phyloP scores from a whole-genome alignment of 2,797 vertebrate genomes.

The Falco cherrug region DNA sequence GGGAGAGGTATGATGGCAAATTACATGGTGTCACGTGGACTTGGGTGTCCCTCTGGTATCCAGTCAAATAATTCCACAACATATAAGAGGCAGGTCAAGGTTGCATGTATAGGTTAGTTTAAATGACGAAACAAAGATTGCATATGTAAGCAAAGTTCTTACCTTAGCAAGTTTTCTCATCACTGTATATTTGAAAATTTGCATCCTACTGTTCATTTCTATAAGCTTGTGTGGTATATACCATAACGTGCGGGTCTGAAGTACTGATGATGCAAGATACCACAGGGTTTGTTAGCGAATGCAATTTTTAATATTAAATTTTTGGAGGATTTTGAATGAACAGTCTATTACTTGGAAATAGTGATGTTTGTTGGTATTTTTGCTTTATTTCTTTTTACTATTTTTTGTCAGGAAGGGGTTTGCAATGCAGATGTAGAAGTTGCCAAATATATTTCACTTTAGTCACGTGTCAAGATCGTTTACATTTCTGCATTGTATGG shows the following conservation, averaged over 20 bases:
- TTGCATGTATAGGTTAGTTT: background rate
- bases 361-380: background rate
- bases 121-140: background rate
- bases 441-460: background rate
- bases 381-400: background rate
- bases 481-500: background rate
- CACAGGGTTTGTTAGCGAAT: background rate
- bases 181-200: no score
- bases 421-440: background rate
- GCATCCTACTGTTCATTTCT: background rate
- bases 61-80: background rate
- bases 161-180: background rate
- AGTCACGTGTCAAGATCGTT: background rate
- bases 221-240: background rate
- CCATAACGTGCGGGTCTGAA: no score
- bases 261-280: rapidly evolving
- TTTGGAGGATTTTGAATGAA: background rate
- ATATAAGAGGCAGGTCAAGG: background rate
- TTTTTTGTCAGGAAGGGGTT: background rate
- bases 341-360: background rate
- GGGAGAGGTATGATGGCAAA: background rate
- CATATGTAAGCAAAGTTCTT: background rate
- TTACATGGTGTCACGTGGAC: rapidly evolving
- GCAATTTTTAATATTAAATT: background rate
- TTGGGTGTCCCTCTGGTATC: background rate